These are phyloP conservation scores for Galerucella pusilla DNA, from an alignment of 2,888 invertebrate genomes.

Conservation along the genomic window DNA sequence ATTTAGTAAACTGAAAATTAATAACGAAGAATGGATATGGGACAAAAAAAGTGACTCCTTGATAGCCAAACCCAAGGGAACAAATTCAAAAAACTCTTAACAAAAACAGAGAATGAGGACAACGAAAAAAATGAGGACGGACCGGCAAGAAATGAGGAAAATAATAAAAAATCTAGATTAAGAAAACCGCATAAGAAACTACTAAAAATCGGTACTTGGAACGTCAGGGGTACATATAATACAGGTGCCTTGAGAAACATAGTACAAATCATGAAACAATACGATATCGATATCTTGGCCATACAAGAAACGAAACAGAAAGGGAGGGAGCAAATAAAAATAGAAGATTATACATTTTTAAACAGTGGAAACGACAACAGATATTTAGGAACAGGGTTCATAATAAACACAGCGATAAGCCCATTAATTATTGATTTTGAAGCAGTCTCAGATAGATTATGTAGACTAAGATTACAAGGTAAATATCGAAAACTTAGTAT, in stretches of 20 bases:
- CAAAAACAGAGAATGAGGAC: not conserved
- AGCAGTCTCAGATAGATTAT: too few species aligned
- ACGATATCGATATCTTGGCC: too few species aligned
- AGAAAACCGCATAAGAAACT: not conserved
- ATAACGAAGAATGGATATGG: slow-evolving; percentile 4
- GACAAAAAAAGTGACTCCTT: not conserved
- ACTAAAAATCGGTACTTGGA: slow-evolving; percentile 4
- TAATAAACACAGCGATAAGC: not conserved
- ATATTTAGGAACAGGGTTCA: not conserved
- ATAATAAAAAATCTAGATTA: not conserved
- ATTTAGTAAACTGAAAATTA: not conserved
- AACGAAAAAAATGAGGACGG: not conserved
- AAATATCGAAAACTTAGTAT: too few species aligned
- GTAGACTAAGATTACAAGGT: too few species aligned
- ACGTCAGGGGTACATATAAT: not conserved
- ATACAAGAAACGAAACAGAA: too few species aligned
- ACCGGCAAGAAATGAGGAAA: not conserved
- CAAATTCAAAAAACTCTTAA: not conserved
- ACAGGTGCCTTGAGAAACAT: slow-evolving; percentile 1
- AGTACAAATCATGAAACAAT: not conserved
- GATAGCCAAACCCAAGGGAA: not conserved
- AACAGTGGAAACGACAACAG: not conserved
- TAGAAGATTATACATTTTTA: too few species aligned
- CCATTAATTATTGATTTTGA: too few species aligned
- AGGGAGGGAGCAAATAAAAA: too few species aligned